These are phyloP conservation scores for Entomobrya multifasciata DNA, from an alignment of 2,888 invertebrate species.

Conservation along the genomic window DNA sequence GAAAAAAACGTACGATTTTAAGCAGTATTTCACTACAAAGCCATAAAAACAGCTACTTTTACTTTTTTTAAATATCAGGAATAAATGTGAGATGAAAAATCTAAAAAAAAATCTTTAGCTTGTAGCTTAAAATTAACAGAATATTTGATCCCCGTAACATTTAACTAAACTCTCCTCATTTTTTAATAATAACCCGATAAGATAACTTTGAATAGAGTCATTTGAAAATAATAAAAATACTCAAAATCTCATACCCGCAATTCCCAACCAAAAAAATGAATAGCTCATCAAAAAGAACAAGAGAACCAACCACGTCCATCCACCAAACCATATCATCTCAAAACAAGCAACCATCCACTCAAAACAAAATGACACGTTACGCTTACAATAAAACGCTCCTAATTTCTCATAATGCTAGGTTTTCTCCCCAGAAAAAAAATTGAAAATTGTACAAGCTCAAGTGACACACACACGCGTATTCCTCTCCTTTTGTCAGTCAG, in stretches of 20 bases:
- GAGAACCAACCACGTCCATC: slow-evolving; percentile 1
- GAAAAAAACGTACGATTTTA: neutral
- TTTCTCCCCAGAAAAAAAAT: slow-evolving; percentile 29
- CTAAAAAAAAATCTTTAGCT: too few species aligned
- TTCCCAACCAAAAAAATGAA: slow-evolving; percentile 16
- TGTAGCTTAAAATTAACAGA: too few species aligned
- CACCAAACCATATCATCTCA: neutral
- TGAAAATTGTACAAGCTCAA: slow-evolving; percentile 46
- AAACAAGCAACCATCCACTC: too few species aligned
- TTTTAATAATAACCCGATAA: too few species aligned
- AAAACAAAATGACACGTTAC: slow-evolving; percentile 67
- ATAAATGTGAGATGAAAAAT: too few species aligned
- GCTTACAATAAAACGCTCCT: slow-evolving; percentile 59
- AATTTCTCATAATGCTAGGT: slow-evolving; percentile 69
- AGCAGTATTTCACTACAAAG: too few species aligned
- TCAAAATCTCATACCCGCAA: neutral
- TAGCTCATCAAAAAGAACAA: slow-evolving; percentile 31
- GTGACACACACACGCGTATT: slow-evolving; percentile 60
- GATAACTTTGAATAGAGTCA: too few species aligned
- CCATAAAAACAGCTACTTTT: slow-evolving; percentile 32
- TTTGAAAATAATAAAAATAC: neutral
- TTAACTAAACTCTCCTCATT: too few species aligned
- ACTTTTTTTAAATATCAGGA: slow-evolving; percentile 39
- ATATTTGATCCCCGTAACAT: too few species aligned
- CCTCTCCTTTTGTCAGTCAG: slow-evolving; percentile 34